Conservation (phyloP, 2,113 vertebrate species). For the Epinephelus fuscoguttatus region DNA sequence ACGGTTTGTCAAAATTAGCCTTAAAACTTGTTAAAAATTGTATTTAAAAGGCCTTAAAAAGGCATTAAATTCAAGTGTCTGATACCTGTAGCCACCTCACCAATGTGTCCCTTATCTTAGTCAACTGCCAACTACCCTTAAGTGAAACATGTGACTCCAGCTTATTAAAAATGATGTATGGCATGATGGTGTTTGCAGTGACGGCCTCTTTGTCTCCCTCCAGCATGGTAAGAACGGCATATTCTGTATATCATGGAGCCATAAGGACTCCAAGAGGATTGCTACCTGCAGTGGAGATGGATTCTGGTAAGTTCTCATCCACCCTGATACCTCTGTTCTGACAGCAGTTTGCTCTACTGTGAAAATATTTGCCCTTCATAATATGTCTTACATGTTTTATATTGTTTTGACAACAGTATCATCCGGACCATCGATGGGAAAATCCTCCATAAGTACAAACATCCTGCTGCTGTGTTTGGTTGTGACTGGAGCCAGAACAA, state of each 20-base stretch:
- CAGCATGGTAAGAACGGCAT: conserved; percentile 98
- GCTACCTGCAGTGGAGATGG: conserved; percentile 96
- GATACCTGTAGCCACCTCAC: too few relatives aligned
- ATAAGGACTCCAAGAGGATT: conserved; percentile 98
- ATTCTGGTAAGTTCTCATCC: conserved; percentile 89
- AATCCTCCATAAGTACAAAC: conserved; percentile 95
- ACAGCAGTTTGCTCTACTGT: not conserved
- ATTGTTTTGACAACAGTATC: conserved; percentile 86
- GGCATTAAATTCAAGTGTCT: too few relatives aligned
- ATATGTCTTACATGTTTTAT: not conserved
- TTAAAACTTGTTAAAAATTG: too few relatives aligned
- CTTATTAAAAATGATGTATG: not conserved
- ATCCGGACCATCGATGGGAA: conserved; percentile 94
- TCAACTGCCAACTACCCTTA: not conserved
- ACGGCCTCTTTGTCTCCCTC: not conserved
- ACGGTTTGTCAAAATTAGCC: too few relatives aligned
- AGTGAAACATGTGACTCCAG: not conserved
- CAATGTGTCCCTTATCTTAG: not conserved
- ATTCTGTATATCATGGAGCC: conserved; percentile 99
- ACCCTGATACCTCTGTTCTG: not conserved
- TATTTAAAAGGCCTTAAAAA: too few relatives aligned
- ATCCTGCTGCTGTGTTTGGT: conserved; percentile 96
- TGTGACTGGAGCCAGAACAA: conserved; percentile 99
- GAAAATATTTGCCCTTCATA: not conserved
- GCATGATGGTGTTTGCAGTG: not conserved